phyloP scores from a whole-genome alignment of 1,140 invertebrate species.

The Tribolium madens region DNA sequence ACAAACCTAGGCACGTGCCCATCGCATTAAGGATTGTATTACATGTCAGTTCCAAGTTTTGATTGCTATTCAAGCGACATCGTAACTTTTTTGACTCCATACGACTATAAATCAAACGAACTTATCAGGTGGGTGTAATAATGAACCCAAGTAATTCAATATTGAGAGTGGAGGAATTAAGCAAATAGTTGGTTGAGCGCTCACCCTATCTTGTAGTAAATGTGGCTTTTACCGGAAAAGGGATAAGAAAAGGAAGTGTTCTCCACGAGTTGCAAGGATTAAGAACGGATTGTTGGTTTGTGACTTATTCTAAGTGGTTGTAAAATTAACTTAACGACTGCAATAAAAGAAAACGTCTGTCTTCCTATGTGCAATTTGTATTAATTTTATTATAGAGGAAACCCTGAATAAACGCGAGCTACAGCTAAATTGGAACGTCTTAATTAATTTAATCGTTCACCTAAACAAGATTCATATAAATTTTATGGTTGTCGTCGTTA shows the following conservation, averaged over 20 bases:
- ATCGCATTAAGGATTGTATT: conserved; percentile 34
- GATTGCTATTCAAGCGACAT: conserved; percentile 5
- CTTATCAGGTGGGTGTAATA: conserved; percentile 35
- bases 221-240: conserved; percentile 42
- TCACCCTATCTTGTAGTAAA: conserved; percentile 1
- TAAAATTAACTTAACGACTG: conserved; percentile 58
- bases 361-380: conserved; percentile 40
- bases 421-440: conserved; percentile 44
- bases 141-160: conserved; percentile 8
- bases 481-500: conserved; percentile 37
- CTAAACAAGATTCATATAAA: conserved; percentile 40
- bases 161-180: conserved; percentile 44
- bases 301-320: conserved; percentile 55
- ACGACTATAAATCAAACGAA: background rate
- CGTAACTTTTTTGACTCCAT: background rate
- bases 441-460: conserved; percentile 42
- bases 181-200: conserved; percentile 44
- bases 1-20: conserved; percentile 4
- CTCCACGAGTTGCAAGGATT: conserved; percentile 48
- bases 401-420: conserved; percentile 37
- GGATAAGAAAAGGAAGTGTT: conserved; percentile 50
- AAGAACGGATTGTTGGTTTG: conserved; percentile 56
- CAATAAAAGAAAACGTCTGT: conserved; percentile 57
- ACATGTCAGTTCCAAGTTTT: conserved; percentile 22
- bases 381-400: conserved; percentile 47